Evolutionary conservation across 2,888 invertebrate species (phyloP).

Genomic region (Brenthis ino): DNA sequence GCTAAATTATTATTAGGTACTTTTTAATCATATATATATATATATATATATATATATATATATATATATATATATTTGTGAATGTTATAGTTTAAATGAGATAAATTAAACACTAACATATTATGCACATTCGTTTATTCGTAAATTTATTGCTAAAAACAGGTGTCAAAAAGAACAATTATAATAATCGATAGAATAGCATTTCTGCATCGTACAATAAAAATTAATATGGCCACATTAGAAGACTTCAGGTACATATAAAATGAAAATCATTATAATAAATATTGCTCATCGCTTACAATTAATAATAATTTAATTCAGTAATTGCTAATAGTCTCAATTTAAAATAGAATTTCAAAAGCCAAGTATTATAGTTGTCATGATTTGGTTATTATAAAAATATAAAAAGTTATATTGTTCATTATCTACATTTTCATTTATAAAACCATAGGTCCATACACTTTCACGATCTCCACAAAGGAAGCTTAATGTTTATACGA

Average conservation of each 20-base stretch:
- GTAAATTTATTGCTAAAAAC: slow-evolving; percentile 68
- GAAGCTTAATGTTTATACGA: slow-evolving; percentile 23
- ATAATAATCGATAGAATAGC: slow-evolving; percentile 59
- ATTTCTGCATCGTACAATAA: slow-evolving; percentile 54
- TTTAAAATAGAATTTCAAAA: slow-evolving; percentile 69
- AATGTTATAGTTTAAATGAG: neutral
- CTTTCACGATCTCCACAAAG: slow-evolving; percentile 10
- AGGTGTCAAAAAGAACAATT: slow-evolving; percentile 71
- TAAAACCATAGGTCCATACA: slow-evolving; percentile 38
- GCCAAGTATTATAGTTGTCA: slow-evolving; percentile 54
- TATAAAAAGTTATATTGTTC: slow-evolving; percentile 56
- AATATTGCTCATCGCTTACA: slow-evolving; percentile 63
- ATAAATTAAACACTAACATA: slow-evolving; percentile 48
- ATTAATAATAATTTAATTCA: slow-evolving; percentile 75
- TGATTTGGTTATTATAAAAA: slow-evolving; percentile 48
- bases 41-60: neutral
- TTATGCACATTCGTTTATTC: slow-evolving; percentile 77
- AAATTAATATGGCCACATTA: slow-evolving; percentile 79
- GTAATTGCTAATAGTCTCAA: slow-evolving; percentile 73
- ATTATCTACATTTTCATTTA: slow-evolving; percentile 57
- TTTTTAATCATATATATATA: neutral
- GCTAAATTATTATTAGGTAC: no score
- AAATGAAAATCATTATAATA: slow-evolving; percentile 63
- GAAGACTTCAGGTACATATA: slow-evolving; percentile 80
- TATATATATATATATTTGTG: neutral